A percentile compares a stretch with the other conserved stretches of the same genome.
Conservation (phyloP, 2,888 invertebrate species). For the Nemurella pictetii region DNA sequence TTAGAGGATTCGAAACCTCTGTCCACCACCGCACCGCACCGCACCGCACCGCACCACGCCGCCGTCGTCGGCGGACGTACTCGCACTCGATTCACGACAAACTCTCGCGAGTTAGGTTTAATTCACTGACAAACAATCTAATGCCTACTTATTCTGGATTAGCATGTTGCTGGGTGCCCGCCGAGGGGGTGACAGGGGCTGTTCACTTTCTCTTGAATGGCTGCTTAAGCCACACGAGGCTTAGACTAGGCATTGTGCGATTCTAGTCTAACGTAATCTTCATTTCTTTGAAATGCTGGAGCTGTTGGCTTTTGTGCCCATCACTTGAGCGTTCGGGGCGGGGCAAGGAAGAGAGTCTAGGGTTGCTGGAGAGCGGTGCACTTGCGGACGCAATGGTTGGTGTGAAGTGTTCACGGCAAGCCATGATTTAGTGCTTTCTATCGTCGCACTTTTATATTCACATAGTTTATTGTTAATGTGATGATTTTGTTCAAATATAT, state of each 20-base stretch:
- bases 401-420: neutral
- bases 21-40: neutral
- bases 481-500: too few relatives aligned
- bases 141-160: neutral
- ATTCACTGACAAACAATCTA: neutral
- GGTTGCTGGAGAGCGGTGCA: neutral
- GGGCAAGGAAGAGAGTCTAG: too few relatives aligned
- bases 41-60: neutral
- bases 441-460: too few relatives aligned
- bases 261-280: neutral
- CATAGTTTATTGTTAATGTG: too few relatives aligned
- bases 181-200: neutral
- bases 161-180: neutral
- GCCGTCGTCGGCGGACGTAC: neutral
- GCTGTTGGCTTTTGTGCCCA: neutral
- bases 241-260: neutral
- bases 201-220: neutral
- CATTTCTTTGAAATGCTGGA: neutral
- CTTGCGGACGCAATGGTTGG: too few relatives aligned
- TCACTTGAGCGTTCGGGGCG: neutral
- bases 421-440: too few relatives aligned
- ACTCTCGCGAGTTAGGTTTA: neutral
- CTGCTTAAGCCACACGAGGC: neutral
- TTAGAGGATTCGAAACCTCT: neutral
- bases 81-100: neutral